Evolutionary conservation across 64 coral and sea anemone species (phyloP).

Genomic region (Cladopsammia gracilis): DNA sequence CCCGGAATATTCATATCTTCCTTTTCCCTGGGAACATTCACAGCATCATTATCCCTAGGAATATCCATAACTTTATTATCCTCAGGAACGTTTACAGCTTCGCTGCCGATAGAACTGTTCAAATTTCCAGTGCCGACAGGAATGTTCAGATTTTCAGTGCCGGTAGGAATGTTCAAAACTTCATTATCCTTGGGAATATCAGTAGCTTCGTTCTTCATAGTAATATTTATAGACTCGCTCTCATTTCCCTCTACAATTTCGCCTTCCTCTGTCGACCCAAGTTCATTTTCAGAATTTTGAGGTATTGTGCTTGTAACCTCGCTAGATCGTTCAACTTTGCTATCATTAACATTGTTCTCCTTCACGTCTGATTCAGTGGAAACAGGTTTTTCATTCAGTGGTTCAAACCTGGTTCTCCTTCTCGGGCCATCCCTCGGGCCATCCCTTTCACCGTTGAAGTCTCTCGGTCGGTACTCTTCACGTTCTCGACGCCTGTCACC

Average conservation of each 20-base stretch:
- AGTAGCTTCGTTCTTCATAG: background rate
- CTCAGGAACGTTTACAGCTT: background rate
- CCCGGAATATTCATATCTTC: background rate
- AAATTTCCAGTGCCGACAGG: background rate
- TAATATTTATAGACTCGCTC: background rate
- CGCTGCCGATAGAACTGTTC: background rate
- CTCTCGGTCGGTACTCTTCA: constrained; percentile 8
- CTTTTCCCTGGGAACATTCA: background rate
- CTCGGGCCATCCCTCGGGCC: background rate
- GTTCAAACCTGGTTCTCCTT: constrained; percentile 37
- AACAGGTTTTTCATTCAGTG: constrained; percentile 3
- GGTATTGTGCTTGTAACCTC: background rate
- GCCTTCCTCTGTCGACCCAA: background rate
- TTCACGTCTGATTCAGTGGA: background rate
- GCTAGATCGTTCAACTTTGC: background rate
- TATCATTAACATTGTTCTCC: background rate
- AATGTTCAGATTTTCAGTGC: background rate
- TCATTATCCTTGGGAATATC: background rate
- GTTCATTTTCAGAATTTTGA: background rate
- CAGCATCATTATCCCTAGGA: background rate
- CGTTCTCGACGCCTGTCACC: constrained; percentile 47
- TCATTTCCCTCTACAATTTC: constrained; percentile 43
- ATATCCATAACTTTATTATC: background rate
- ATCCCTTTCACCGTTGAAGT: constrained; percentile 29
- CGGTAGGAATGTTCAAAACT: background rate